These are phyloP conservation scores for Temnothorax longispinosus DNA, from an alignment of 1,140 invertebrate species.

Conservation along the genomic window DNA sequence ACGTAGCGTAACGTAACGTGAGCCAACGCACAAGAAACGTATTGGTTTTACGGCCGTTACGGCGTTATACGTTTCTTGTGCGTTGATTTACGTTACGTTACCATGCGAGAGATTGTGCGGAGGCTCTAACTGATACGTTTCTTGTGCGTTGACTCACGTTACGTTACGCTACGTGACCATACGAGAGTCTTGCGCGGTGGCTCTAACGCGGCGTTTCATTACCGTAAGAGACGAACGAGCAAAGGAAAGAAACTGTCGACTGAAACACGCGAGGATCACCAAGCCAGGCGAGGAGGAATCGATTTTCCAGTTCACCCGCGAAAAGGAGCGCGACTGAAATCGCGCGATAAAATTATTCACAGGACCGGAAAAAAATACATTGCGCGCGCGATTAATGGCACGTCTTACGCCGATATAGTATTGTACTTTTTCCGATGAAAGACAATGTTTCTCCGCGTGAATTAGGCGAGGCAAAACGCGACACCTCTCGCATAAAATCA, in stretches of 20 bases:
- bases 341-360: background rate
- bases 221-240: background rate
- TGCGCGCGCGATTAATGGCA: background rate
- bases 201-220: constrained; percentile 3
- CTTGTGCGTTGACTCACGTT: no score
- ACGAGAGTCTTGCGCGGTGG: no score
- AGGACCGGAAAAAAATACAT: background rate
- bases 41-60: no score
- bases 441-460: background rate
- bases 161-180: no score
- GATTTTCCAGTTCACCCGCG: background rate
- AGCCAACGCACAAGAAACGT: no score
- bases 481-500: background rate
- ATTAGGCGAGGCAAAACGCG: background rate
- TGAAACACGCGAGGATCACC: background rate
- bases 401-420: background rate
- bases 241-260: background rate
- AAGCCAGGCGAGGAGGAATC: background rate
- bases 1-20: no score
- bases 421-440: background rate
- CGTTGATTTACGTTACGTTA: no score
- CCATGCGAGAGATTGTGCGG: no score
- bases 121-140: no score
- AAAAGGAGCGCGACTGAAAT: background rate
- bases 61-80: no score